These are phyloP conservation scores for Baronia brevicornis DNA, from an alignment of 2,888 invertebrate genomes.

Conservation along the genomic window DNA sequence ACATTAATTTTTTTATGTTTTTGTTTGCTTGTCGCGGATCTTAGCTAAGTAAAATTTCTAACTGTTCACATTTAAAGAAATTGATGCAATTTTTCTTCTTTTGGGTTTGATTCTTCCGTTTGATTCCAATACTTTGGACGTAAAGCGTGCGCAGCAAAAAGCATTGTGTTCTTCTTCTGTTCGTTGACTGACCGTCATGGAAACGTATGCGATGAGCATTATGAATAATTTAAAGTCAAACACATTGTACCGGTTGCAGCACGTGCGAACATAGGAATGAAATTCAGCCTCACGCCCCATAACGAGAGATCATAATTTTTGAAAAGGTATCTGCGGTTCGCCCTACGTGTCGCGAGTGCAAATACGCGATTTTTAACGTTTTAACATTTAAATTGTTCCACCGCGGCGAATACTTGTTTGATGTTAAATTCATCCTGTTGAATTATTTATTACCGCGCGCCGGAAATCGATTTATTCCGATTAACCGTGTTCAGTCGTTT, in stretches of 20 bases:
- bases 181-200: no score
- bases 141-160: no score
- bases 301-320: conserved; percentile 49
- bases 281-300: conserved; percentile 31
- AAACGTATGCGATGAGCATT: conserved; percentile 12
- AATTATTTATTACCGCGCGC: conserved; percentile 21
- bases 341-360: conserved; percentile 40
- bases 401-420: conserved; percentile 19
- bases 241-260: conserved; percentile 43
- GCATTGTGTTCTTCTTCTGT: no score
- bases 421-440: conserved; percentile 23
- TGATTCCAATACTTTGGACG: no score
- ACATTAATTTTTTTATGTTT: no score
- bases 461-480: no score
- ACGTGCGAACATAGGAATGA: conserved; percentile 37
- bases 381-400: conserved; percentile 20
- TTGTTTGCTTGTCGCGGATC: no score
- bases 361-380: conserved; percentile 25
- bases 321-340: conserved; percentile 44
- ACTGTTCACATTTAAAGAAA: no score
- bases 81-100: no score
- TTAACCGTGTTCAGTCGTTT: no score
- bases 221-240: conserved; percentile 59
- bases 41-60: no score
- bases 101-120: no score